phyloP scores from a whole-genome alignment of 2,113 vertebrate genomes.

The Ctenomys sociabilis region DNA sequence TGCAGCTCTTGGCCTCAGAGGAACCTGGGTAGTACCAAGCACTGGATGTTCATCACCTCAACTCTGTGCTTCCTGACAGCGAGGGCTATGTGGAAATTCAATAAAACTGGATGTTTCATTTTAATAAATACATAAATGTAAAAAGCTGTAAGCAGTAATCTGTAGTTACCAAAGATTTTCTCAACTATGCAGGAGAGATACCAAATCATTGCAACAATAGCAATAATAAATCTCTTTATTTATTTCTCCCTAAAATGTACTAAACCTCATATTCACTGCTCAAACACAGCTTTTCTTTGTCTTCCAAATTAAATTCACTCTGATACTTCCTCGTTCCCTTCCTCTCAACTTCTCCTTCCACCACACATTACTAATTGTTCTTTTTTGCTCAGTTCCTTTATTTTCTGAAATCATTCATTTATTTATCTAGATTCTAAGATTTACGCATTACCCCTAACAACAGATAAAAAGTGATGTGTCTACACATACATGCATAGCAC shows the following conservation, averaged over 20 bases:
- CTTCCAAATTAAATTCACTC: background rate
- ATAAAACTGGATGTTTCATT: background rate
- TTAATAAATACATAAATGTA: constrained; percentile 14
- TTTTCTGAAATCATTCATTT: background rate
- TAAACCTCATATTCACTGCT: background rate
- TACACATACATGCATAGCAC: background rate
- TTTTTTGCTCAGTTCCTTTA: background rate
- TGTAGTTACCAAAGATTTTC: background rate
- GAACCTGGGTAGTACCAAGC: background rate
- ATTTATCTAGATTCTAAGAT: constrained; percentile 15
- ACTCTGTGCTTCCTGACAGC: background rate
- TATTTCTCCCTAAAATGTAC: background rate
- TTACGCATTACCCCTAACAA: background rate
- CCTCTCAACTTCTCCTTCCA: background rate
- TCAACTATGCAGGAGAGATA: background rate
- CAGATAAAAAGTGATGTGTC: background rate
- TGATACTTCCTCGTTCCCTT: background rate
- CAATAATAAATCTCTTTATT: constrained; percentile 10
- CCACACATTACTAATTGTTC: background rate
- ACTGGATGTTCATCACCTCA: background rate
- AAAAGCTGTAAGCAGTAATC: background rate
- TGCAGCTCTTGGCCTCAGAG: background rate
- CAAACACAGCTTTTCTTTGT: background rate
- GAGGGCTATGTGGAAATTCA: background rate
- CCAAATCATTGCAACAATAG: background rate